These are phyloP conservation scores for Alosa sapidissima DNA, from an alignment of 2,797 vertebrate genomes.

Conservation along the genomic window DNA sequence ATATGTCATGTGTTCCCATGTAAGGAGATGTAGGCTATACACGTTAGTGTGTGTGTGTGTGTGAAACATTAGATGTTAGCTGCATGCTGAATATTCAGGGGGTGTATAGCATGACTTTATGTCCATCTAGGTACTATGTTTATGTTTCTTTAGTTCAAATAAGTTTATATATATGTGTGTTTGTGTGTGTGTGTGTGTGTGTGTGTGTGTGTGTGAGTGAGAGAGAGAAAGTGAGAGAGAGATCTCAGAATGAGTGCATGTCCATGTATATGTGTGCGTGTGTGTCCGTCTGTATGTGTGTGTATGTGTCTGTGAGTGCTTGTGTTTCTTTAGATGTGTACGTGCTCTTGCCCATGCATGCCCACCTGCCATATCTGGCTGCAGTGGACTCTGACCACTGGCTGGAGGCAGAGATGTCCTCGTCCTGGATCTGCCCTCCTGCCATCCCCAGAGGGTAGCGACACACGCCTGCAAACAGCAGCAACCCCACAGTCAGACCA, in stretches of 20 bases:
- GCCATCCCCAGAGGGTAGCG: slow-evolving; percentile 96
- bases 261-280: neutral
- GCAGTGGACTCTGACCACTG: slow-evolving; percentile 98
- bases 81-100: neutral
- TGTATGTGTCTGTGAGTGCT: slow-evolving; percentile 15
- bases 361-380: slow-evolving; percentile 90
- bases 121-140: neutral
- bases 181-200: neutral
- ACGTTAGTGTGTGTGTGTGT: neutral
- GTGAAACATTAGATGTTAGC: too few species aligned
- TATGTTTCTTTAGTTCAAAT: neutral
- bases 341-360: neutral
- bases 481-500: neutral
- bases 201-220: neutral
- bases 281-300: neutral
- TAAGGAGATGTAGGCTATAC: too few species aligned
- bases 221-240: too few species aligned
- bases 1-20: neutral
- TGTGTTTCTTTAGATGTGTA: neutral
- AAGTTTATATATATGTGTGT: neutral
- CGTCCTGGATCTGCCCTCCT: slow-evolving; percentile 90
- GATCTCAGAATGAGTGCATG: too few species aligned
- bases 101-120: neutral
- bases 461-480: slow-evolving; percentile 79
- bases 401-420: slow-evolving; percentile 97